Evolutionary conservation across 2,113 vertebrate genomes (phyloP), one percentile per base, ranked within the genome.

Genomic region (Chloebia gouldiae): DNA sequence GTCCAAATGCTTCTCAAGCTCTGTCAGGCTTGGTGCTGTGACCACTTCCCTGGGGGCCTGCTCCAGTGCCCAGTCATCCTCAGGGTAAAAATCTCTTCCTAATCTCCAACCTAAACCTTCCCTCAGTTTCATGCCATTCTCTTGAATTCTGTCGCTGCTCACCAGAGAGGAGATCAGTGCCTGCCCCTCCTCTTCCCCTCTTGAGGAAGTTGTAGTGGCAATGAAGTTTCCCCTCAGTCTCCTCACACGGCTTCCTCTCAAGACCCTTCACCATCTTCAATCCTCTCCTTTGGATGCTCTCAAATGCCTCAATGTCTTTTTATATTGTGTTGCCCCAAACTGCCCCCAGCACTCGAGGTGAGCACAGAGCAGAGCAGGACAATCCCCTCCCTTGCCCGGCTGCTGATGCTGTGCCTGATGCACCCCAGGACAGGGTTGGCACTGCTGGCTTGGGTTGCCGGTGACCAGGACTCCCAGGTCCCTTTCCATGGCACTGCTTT

Each of bases 381-480:
- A 81, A 57, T 50, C 50, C 50, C 33, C 27, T 72, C 15, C 37
- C 50, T 80, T 23, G 9, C 33, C 51, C 0, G 0, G 37, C 33
- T 65, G 68, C 1, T 0, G 0, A 33, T 33, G 37, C 44, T 81
- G 51, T 16, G 22, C 23, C 37, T 73, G 51, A 51, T 50, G 31
- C 18, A 0, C 9, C 66, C 44, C 51, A 44, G 66, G 59, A 20
- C 68, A 44, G 2, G 5, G 1, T 0, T 65, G 68, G 15, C 19
- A 13, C 86, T 57, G 51, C 76, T 73, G 59, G 9, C 22, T 65
- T 18, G 11, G 1, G 11, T 33, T 44, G 2, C 15, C 15, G 16
- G 0, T 0, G 0, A 14, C 10, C 59, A 14, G 18, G 27, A 23
- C 4, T 2, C 7, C 5, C 44, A 14, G 22, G 8, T 24, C 27